Percentiles rank a stretch among this genome's conserved stretches.
Evolutionary conservation across 2,113 vertebrate species (phyloP).

Genomic region (Platysteira castanea): DNA sequence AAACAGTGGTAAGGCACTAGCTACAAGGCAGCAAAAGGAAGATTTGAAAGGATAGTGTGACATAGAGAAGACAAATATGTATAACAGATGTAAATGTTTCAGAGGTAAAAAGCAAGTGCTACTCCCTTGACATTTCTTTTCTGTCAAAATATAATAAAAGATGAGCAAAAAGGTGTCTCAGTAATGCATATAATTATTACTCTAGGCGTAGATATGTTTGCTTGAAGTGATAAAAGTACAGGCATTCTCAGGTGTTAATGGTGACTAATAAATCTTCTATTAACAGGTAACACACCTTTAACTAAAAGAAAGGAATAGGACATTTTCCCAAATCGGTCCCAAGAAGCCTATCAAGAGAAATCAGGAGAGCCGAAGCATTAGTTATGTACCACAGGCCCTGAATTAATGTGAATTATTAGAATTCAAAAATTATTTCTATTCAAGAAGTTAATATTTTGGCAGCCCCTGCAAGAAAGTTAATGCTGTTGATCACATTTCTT

Average conservation of each 20-base stretch:
- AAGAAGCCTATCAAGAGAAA: background rate
- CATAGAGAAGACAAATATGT: constrained; percentile 9
- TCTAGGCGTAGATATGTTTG: constrained; percentile 38
- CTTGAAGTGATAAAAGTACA: constrained; percentile 34
- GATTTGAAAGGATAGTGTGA: background rate
- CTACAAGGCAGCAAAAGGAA: background rate
- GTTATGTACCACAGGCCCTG: background rate
- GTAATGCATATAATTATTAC: constrained; percentile 39
- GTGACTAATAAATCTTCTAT: constrained; percentile 17
- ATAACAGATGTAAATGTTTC: constrained; percentile 27
- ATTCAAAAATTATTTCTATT: background rate
- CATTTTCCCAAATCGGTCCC: background rate
- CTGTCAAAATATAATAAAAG: constrained; percentile 61
- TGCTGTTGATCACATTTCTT: background rate
- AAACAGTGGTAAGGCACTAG: background rate
- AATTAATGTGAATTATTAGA: background rate
- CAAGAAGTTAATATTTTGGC: background rate
- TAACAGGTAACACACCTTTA: background rate
- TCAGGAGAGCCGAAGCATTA: background rate
- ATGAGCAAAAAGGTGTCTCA: constrained; percentile 20
- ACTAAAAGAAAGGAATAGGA: background rate
- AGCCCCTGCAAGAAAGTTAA: background rate
- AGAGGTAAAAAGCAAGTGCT: constrained; percentile 41
- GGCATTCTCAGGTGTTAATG: background rate
- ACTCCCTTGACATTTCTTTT: constrained; percentile 40